Base-by-base conservation (phyloP, 2,888 invertebrate species). In the Lithophane leautieri region DNA sequence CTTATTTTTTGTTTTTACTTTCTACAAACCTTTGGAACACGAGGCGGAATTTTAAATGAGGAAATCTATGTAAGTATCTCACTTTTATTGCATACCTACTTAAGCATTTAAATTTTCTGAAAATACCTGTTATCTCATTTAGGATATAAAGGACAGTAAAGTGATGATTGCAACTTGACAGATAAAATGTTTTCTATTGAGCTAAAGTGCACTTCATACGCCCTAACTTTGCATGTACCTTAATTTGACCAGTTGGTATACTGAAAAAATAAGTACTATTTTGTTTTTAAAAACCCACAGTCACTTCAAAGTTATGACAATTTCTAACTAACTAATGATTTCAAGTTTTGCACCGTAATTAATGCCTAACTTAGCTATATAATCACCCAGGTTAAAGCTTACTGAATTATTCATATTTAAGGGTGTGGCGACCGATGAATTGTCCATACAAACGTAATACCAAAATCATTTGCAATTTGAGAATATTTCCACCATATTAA, bases 371-470 rank as follows among this genome's bases (percentile, higher is more conserved):
- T 78, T 44, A 50, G 34, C 19, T 40, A 25, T 44, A 60, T 67
- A 76, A 81, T 77, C 11, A 54, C 22, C 56, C 34, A 71, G 78
- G 62, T 73, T 50, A 63, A 78, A 81, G 54, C 25, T 52, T 47
- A 58, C 2, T 52, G 50, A 72, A 70, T 63, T 16, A 67, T 82
- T 63, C 14, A 82, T 83, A 63, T 75, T 73, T 72, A n/a, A n/a
- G n/a, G n/a, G n/a, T n/a, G n/a, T n/a, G n/a, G n/a, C n/a, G n/a
- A n/a, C n/a, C n/a, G n/a, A n/a, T n/a, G n/a, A n/a, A n/a, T n/a
- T n/a, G n/a, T n/a, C n/a, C n/a, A n/a, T n/a, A n/a, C n/a, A n/a
- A n/a, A n/a, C n/a, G n/a, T n/a, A n/a, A n/a, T n/a, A n/a, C n/a
- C n/a, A n/a, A n/a, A n/a, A n/a, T n/a, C n/a, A n/a, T n/a, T n/a